These are phyloP conservation scores for Drosophila biarmipes DNA, from an alignment of 1,140 invertebrate species.

Conservation along the genomic window DNA sequence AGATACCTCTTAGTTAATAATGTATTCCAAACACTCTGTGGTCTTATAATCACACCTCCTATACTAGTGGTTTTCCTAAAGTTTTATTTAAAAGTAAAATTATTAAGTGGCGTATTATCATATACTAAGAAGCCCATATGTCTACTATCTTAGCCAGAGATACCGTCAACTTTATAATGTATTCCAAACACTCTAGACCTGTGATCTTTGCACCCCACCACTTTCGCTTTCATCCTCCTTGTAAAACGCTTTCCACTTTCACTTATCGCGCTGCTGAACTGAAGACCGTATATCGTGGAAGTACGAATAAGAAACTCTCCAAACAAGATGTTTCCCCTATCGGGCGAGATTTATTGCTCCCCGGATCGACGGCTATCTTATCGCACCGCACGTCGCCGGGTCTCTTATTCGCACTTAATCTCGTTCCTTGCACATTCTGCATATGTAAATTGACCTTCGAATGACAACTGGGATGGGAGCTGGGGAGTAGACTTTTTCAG, in stretches of 20 bases:
- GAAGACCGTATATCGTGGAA: conserved; percentile 11
- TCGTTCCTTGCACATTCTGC: conserved; percentile 32
- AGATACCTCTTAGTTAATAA: too few relatives aligned
- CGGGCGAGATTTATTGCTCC: conserved; percentile 8
- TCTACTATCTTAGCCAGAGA: too few relatives aligned
- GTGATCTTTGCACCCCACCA: conserved; percentile 1
- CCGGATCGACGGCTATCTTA: conserved; percentile 26
- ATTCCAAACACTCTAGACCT: background rate
- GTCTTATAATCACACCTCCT: too few relatives aligned
- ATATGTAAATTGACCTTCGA: conserved; percentile 42
- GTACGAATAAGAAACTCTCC: conserved; percentile 17
- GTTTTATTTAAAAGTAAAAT: too few relatives aligned
- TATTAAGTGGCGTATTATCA: too few relatives aligned
- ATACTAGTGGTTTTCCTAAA: too few relatives aligned
- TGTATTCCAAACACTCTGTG: too few relatives aligned
- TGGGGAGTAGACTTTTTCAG: background rate
- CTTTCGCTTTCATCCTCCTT: conserved; percentile 8
- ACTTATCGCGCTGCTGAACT: background rate
- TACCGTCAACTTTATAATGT: background rate
- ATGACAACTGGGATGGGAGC: conserved; percentile 7
- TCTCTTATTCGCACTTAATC: conserved; percentile 46
- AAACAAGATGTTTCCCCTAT: conserved; percentile 12
- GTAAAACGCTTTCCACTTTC: conserved; percentile 19
- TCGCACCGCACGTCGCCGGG: conserved; percentile 10
- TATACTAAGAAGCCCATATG: too few relatives aligned